Evolutionary conservation across 2,797 vertebrate genomes (phyloP), one percentile per base, ranked within the genome.

Genomic region (Cossypha heuglini): DNA sequence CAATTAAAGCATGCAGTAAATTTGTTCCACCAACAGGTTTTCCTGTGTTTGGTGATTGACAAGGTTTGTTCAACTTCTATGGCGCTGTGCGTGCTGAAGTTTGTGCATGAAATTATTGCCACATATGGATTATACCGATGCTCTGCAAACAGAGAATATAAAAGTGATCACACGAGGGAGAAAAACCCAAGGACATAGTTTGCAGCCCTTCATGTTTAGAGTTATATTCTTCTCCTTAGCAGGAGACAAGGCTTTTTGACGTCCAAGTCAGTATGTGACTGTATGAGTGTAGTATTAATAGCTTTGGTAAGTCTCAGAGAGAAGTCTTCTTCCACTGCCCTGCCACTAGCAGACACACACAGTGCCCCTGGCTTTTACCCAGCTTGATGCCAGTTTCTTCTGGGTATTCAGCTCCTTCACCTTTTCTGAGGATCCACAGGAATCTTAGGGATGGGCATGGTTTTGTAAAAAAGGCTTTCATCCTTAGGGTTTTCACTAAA

Each of bases 21-120:
- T 93, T 93, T 81, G 89, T 95, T 96, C 95, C 89, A 90, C 72
- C 81, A 64, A 71, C 90, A 93, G 75, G 64, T 86, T 95, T 94
- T 91, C 62, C 79, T 88, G 64, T 91, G 78, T 88, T 95, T 4
- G 0, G 4, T 89, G 91, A 88, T n/a, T 91, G 92, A 96, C 94
- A 94, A 84, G 58, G 33, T 81, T 96, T 94, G 85, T 95, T 90
- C 58, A 78, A 57, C 51, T 91, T 77, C 61, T 58, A 18, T 7
- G 5, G 17, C 45, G 16, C 74, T 29, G 45, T 1, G 7, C 0
- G 0, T 59, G 26, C 85, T 72, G 6, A 91, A 88, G 75, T 72
- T 78, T 83, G 48, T 75, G 62, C 82, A 75, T 69, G 45, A 84
- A 96, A 96, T 91, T 83, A 75, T 91, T 75, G 43, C 54, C 48